These are phyloP conservation scores for Macaca fascicularis DNA, from an alignment of 2,113 vertebrate species.

Conservation along the genomic window T2T-MFA8v1.1 NC_088392.1:23025001-23025500, in stretches of 20 bases:
- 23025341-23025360: neutral
- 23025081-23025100: no score
- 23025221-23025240: neutral
- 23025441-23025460: no score
- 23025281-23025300: neutral
- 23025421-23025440: neutral
- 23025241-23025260: neutral
- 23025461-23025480: neutral
- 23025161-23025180: neutral
- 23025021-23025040: no score
- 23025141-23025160: neutral
- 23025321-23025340: no score
- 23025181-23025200: neutral
- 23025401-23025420: neutral
- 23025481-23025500: neutral
- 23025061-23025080: no score
- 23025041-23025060: no score
- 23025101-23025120: neutral
- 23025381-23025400: neutral
- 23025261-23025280: neutral
- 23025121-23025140: neutral
- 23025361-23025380: no score
- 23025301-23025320: neutral
- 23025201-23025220: neutral
- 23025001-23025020: no score